Conservation (phyloP, 2,113 vertebrate genomes). For the Hystrix cristata region DNA sequence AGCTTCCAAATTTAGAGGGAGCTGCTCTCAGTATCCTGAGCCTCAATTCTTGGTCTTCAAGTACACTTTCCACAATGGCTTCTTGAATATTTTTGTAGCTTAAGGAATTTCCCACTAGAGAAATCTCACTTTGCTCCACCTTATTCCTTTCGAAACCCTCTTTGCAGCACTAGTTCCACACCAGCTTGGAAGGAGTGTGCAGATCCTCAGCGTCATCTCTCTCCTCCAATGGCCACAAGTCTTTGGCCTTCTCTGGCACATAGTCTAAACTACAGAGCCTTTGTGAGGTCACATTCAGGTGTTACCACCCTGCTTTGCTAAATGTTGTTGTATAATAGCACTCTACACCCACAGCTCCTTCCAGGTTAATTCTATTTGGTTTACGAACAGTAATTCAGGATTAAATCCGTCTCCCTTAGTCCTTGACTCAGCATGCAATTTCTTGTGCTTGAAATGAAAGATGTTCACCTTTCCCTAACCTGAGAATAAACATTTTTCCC, state of each 20-base stretch:
- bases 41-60: not conserved
- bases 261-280: too few relatives aligned
- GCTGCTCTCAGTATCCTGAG: not conserved
- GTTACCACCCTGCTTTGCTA: not conserved
- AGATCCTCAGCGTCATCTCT: not conserved
- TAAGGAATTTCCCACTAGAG: not conserved
- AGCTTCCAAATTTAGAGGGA: not conserved
- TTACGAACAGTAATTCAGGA: not conserved
- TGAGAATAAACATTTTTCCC: not conserved
- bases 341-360: not conserved
- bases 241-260: not conserved
- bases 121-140: not conserved
- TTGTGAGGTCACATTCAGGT: not conserved
- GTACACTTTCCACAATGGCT: not conserved
- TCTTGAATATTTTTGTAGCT: not conserved
- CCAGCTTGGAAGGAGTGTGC: not conserved
- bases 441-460: not conserved
- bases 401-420: not conserved
- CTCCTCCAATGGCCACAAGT: fast-evolving
- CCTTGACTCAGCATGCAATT: not conserved
- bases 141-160: not conserved
- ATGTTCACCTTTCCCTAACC: not conserved
- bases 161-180: not conserved
- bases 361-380: not conserved
- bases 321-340: not conserved